These are phyloP conservation scores for Chaetodon trifasciatus DNA, from an alignment of 2,797 vertebrate genomes.

Conservation along the genomic window DNA sequence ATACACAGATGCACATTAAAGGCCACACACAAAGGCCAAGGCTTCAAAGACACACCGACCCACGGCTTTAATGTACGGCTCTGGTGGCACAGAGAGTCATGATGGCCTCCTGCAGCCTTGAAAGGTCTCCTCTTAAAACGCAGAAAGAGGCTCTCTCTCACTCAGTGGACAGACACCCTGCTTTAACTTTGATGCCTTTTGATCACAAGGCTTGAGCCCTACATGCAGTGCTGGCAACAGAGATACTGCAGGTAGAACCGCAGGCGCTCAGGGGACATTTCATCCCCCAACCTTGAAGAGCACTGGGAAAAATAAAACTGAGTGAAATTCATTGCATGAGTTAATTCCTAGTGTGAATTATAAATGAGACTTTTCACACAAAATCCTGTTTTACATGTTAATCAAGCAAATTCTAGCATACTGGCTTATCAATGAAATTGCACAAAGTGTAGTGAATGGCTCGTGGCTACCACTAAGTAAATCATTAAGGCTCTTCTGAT, in stretches of 20 bases:
- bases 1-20: conserved; percentile 73
- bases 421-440: background rate
- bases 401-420: background rate
- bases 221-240: background rate
- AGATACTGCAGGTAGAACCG: background rate
- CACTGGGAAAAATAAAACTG: background rate
- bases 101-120: conserved; percentile 62
- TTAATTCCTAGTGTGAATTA: background rate
- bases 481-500: background rate
- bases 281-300: background rate
- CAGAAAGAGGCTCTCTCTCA: conserved; percentile 29
- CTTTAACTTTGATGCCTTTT: conserved; percentile 68
- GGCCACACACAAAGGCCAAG: conserved; percentile 66
- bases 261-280: background rate
- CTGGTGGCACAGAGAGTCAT: conserved; percentile 65
- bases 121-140: conserved; percentile 69
- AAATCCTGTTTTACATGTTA: background rate
- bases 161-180: conserved; percentile 25
- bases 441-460: background rate
- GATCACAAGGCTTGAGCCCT: conserved; percentile 44
- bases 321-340: background rate
- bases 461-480: background rate
- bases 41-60: conserved; percentile 83
- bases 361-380: too few relatives aligned
- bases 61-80: conserved; percentile 71